Evolutionary conservation across 2,113 vertebrate species (phyloP), one percentile per base, ranked within the genome.

Genomic region (Embiotoca jacksoni): DNA sequence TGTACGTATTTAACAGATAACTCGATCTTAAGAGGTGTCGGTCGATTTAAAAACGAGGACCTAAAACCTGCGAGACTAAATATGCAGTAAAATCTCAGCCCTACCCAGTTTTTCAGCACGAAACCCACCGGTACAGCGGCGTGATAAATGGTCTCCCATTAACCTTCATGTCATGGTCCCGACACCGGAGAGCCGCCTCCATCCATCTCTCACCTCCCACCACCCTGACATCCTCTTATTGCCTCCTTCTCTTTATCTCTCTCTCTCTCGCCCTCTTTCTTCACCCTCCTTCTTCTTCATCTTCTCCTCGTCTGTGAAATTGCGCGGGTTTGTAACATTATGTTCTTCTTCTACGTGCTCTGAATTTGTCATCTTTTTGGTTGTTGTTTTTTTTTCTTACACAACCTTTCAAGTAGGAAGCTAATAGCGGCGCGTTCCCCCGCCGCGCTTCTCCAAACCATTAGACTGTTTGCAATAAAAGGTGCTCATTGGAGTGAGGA

Each of bases 81-180:
- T 31, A 33, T 44, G 63, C 50, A 31, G n/a, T 46, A 3, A 50
- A 39, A 13, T 7, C 16, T 63, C 39, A 55, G 9, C 58, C 30
- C 33, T 9, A 8, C 3, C 7, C 47, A 41, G 54, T 59, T 50
- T 59, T 55, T 50, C 23, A 57, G 57, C 39, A 47, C 13, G 11
- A 23, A n/a, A 63, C 49, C 57, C 73, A n/a, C 44, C 55, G 23
- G 47, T 8, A 2, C 53, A 15, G 62, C 15, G 30, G 56, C 50
- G 77, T 88, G 88, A 90, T 86, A 46, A 81, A 91, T 80, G 76
- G 1, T 65, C 68, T 63, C 73, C 84, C 84, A 88, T 88, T 88
- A 86, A 84, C 91, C 88, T 87, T 75, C 77, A 39, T 73, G 79
- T 82, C 86, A 33, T 30, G 64, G 78, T 76, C 85, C 60, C 41